These are phyloP conservation scores for Micromesistius poutassou DNA, from an alignment of 2,797 vertebrate species.

Conservation along the genomic window DNA sequence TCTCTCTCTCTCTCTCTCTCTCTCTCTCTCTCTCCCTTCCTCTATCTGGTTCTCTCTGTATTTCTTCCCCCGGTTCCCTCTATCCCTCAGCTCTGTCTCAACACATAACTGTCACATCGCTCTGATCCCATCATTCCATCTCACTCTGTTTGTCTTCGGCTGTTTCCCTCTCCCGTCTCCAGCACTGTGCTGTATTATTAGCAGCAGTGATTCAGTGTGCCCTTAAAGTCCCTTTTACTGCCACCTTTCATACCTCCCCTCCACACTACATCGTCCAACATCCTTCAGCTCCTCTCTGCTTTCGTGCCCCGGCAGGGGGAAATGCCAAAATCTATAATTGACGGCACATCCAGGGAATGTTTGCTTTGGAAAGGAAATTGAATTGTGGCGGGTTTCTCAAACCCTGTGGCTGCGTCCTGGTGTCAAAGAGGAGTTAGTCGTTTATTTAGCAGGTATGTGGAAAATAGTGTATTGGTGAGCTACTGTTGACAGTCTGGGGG, in stretches of 20 bases:
- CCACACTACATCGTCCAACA: background rate
- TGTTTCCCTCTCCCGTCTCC: conserved; percentile 19
- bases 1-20: background rate
- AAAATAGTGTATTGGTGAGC: background rate
- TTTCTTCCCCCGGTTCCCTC: conserved; percentile 16
- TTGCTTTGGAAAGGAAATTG: conserved; percentile 47
- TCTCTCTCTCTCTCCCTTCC: conserved; percentile 11
- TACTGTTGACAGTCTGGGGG: conserved; percentile 26
- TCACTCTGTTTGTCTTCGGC: conserved; percentile 11
- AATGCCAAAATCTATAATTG: conserved; percentile 33
- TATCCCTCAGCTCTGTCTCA: conserved; percentile 17
- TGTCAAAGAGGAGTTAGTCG: conserved; percentile 23
- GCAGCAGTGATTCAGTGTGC: background rate
- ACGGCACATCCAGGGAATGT: conserved; percentile 45
- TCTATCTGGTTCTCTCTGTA: background rate
- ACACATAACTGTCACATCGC: conserved; percentile 12
- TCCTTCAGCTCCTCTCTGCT: conserved; percentile 18
- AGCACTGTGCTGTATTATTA: conserved; percentile 18
- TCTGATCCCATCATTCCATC: conserved; percentile 24
- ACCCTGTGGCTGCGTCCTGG: conserved; percentile 30
- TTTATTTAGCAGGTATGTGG: conserved; percentile 48
- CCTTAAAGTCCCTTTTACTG: background rate
- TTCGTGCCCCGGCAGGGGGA: conserved; percentile 27
- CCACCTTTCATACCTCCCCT: background rate
- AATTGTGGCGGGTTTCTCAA: conserved; percentile 40